phyloP scores from a whole-genome alignment of 2,113 vertebrate species.

The Monopterus albus region DNA sequence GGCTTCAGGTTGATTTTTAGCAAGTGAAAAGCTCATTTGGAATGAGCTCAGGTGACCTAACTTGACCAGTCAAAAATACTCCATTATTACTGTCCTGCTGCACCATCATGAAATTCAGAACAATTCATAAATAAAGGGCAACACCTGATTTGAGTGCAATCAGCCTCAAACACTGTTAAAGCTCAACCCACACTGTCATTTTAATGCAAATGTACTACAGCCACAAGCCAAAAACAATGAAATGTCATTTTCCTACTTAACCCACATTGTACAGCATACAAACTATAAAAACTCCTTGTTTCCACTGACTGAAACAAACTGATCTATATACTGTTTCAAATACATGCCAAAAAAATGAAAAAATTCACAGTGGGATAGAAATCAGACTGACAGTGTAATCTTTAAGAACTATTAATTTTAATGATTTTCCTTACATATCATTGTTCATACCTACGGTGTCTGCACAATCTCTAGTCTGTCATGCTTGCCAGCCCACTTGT shows the following conservation, averaged over 20 bases:
- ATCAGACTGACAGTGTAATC: too few relatives aligned
- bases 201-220: background rate
- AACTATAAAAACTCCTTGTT: background rate
- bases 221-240: constrained; percentile 1
- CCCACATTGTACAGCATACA: background rate
- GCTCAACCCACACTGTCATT: background rate
- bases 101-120: constrained; percentile 43
- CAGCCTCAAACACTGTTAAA: background rate
- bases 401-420: too few relatives aligned
- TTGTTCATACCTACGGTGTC: background rate
- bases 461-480: background rate
- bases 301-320: background rate
- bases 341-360: too few relatives aligned
- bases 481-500: background rate
- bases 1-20: background rate
- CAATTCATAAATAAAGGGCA: constrained; percentile 32
- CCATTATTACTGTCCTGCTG: constrained; percentile 28
- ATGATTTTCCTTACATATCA: too few relatives aligned
- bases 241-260: background rate
- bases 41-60: constrained; percentile 24
- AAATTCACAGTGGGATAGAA: too few relatives aligned
- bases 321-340: too few relatives aligned
- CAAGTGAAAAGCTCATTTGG: constrained; percentile 27
- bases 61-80: constrained; percentile 49
- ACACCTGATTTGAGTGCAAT: background rate